Base-by-base conservation (phyloP, 2,113 vertebrate genomes). In the Cephalopholis sonnerati region DNA sequence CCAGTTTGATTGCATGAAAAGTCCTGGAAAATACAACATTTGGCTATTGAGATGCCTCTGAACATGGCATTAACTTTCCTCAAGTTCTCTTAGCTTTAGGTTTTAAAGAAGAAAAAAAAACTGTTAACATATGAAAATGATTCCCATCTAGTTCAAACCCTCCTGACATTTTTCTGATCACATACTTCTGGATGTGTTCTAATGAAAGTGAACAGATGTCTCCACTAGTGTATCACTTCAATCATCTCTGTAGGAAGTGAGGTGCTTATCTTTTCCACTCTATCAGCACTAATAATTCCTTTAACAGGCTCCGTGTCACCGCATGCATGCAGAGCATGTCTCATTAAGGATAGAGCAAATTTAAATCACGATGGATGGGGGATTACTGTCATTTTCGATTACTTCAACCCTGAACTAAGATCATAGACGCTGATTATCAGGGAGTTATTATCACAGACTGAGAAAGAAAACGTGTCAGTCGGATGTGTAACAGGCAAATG, bases 271-370 rank as follows among this genome's bases (percentile, higher is more conserved):
- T 79, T 78, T 62, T 68, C 46, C 74, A 41, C 70, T 71, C 66
- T 58, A 76, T 84, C 66, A 62, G 68, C 39, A 67, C 64, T 89
- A 81, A 90, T 93, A 79, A 90, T 83, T 82, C 64, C 62, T 83
- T 73, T 84, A 64, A 80, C 82, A 78, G 88, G 76, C 74, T 79
- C 36, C 4, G 66, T 77, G 77, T 83, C 64, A 50, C 57, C 62
- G 64, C 74, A 54, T 48, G 66, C 74, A 84, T 87, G 85, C 65
- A 63, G 79, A 87, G 63, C 59, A 73, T 63, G 55, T 89, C 79
- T 90, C 82, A 82, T 92, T 91, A 91, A 65, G 24, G 73, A 75
- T 58, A 24, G 55, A 78, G 73, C 69, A 78, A 85, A 84, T 86
- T 88, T 77, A 85, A 74, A 87, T 76, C 67, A 77, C 51, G 65